These are phyloP conservation scores for Acridotheres tristis DNA, from an alignment of 2,797 vertebrate genomes.

Conservation along the genomic window DNA sequence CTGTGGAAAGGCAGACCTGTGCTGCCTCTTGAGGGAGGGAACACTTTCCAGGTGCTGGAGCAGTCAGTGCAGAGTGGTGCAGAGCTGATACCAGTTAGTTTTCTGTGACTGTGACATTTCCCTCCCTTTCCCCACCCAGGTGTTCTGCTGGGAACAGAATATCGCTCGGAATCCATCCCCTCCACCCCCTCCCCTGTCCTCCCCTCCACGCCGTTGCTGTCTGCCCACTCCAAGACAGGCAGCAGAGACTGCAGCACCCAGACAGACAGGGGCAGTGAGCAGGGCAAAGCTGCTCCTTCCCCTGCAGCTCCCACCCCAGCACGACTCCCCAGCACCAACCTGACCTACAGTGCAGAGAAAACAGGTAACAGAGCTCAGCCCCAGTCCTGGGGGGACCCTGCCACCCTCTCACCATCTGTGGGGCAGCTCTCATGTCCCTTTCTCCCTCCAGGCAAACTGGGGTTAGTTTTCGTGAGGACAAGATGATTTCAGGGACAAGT, in stretches of 20 bases:
- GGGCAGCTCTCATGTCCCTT: neutral
- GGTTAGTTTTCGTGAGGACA: neutral
- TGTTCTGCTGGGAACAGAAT: constrained; percentile 92
- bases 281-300: constrained; percentile 76
- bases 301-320: constrained; percentile 71
- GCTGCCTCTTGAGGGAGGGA: neutral
- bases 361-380: constrained; percentile 76
- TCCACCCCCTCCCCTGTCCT: constrained; percentile 93
- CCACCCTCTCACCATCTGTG: neutral
- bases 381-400: neutral
- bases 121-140: constrained; percentile 72
- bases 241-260: constrained; percentile 98
- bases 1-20: neutral
- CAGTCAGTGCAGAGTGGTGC: neutral
- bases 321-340: constrained; percentile 82
- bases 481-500: neutral
- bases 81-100: neutral
- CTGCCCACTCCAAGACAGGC: constrained; percentile 92
- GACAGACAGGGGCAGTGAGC: constrained; percentile 88
- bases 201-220: constrained; percentile 85
- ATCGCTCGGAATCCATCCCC: constrained; percentile 89
- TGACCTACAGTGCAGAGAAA: constrained; percentile 87
- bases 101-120: neutral
- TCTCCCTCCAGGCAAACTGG: neutral
- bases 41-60: neutral